phyloP scores from a whole-genome alignment of 2,888 invertebrate species.

The Leptopilina myrica region DNA sequence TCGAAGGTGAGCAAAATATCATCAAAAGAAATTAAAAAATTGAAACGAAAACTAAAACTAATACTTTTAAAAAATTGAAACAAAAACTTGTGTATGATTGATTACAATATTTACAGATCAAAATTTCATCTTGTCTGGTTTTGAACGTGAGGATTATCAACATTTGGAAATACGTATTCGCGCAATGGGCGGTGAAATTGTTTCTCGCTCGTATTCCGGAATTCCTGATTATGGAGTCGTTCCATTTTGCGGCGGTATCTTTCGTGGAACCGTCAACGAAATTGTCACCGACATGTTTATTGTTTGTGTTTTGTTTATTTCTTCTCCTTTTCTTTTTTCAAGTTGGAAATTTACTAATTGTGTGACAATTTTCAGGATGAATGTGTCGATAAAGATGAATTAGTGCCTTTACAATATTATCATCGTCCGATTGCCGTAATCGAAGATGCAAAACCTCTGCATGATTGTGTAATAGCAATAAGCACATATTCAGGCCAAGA shows the following conservation, averaged over 20 bases:
- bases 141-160: slow-evolving; percentile 75
- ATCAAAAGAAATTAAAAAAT: too few relatives aligned
- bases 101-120: slow-evolving; percentile 62
- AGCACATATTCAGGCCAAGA: slow-evolving; percentile 87
- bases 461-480: slow-evolving; percentile 86
- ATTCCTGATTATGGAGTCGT: slow-evolving; percentile 84
- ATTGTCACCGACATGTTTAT: slow-evolving; percentile 86
- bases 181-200: slow-evolving; percentile 79
- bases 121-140: slow-evolving; percentile 76
- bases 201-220: slow-evolving; percentile 77
- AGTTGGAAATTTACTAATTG: slow-evolving; percentile 22
- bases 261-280: slow-evolving; percentile 79
- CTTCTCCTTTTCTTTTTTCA: neutral
- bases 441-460: slow-evolving; percentile 78
- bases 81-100: slow-evolving; percentile 33
- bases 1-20: slow-evolving; percentile 59
- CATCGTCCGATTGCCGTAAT: slow-evolving; percentile 82
- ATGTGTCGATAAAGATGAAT: slow-evolving; percentile 80
- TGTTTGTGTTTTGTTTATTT: slow-evolving; percentile 74
- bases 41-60: too few relatives aligned
- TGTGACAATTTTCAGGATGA: slow-evolving; percentile 79
- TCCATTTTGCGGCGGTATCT: slow-evolving; percentile 77
- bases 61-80: neutral
- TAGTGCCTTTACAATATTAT: slow-evolving; percentile 84
- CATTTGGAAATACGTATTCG: slow-evolving; percentile 78